Evolutionary conservation across 2,888 invertebrate genomes (phyloP).

Genomic region (Rotaria magnacalcarata): DNA sequence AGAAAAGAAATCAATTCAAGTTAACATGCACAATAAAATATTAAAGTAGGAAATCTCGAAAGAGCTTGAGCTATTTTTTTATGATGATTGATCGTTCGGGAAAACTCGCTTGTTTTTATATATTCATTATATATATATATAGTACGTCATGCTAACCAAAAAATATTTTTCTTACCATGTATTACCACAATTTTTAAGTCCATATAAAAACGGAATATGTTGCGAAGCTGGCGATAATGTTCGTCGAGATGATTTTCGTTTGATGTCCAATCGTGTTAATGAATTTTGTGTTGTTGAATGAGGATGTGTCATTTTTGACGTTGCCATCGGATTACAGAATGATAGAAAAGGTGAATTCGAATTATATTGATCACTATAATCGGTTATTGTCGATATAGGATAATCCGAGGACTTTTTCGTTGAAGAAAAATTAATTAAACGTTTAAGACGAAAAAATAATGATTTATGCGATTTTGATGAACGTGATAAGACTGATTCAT

Average conservation of each 20-base stretch:
- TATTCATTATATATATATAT: no score
- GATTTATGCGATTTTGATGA: conserved; percentile 1
- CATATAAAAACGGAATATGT: neutral
- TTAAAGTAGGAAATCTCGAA: no score
- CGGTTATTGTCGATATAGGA: neutral
- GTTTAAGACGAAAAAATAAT: conserved; percentile 5
- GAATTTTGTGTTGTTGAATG: neutral
- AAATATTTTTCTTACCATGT: neutral
- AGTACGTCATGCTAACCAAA: no score
- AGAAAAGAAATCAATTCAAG: no score
- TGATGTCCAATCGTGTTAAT: neutral
- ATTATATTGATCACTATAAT: neutral
- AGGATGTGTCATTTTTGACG: neutral
- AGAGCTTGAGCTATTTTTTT: no score
- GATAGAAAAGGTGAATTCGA: neutral
- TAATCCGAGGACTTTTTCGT: neutral
- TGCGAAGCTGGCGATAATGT: neutral
- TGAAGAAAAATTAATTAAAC: conserved; percentile 15
- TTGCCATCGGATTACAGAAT: neutral
- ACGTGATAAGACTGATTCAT: neutral
- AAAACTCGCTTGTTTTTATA: no score
- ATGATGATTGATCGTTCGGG: no score
- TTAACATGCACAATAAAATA: no score
- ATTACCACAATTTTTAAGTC: conserved; percentile 25
- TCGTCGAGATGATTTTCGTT: conserved; percentile 11